Base-by-base conservation (phyloP, 2,113 vertebrate genomes). In the Athene cunicularia region DNA sequence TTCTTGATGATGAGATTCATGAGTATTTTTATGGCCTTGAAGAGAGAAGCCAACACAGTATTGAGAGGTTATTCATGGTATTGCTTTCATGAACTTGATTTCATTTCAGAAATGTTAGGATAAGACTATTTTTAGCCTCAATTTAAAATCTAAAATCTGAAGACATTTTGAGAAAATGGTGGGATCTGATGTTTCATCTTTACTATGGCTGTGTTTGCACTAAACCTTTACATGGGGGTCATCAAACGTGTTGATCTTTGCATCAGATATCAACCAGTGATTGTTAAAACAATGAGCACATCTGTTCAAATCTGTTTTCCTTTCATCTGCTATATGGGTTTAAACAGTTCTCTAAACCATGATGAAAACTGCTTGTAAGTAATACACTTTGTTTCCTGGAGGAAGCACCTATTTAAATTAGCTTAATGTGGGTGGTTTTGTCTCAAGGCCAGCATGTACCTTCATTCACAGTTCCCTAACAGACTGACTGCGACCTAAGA, bases 351-450 rank as follows among this genome's bases (percentile, higher is more conserved):
- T 66, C 55, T 66, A 88, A 92, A 90, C 72, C 37, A 9, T 73
- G 83, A 90, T 88, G 67, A 88, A 76, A 95, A 76, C 77, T 94
- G n/a, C 49, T 83, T 95, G 53, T 93, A 94, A 96, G 75, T 90
- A 92, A 83, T 73, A 72, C 49, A 53, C 77, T 92, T 86, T 87
- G 67, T 82, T 91, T 94, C 62, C 74, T 93, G 63, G 62, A 94
- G 91, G 89, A 94, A 91, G 59, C 58, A 43, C 62, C 90, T 91
- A 70, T 91, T 82, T 83, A 76, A 88, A 91, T 90, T 85, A 91
- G 70, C 52, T 90, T 90, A 30, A 70, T 90, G 90, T 96, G 92
- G 85, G 82, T 90, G 72, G 85, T 80, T 90, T 93, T 96, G 75
- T 95, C 85, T 93, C 50, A 86, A 95, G 79, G 87, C 93, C 90